Evolutionary conservation across 2,797 vertebrate genomes (phyloP), one percentile per base, ranked within the genome.

Genomic region (Cynopterus sphinx): DNA sequence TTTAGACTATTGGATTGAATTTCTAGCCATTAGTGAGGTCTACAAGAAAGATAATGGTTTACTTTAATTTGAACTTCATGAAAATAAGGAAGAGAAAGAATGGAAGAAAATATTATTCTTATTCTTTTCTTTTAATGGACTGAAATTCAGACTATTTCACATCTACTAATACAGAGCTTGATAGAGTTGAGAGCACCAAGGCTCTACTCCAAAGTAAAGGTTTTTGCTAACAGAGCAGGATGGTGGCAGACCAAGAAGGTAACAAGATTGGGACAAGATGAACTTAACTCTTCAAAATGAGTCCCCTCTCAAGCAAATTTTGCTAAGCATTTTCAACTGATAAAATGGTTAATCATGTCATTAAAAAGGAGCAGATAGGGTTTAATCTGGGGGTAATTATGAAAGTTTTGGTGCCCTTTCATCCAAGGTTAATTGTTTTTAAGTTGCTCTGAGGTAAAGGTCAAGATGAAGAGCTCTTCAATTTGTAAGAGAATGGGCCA

Each of bases 141-240:
- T 36, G 24, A 91, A 88, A 95, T 84, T 5, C 21, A 85, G 74
- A 89, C 53, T 74, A 67, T 79, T 93, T 78, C 77, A 88, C 74
- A 93, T n/a, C 9, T 11, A 67, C 24, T 36, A 59, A 78, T 71
- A 21, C 6, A 1, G 17, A 53, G 6, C 73, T 91, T 65, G 3
- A 51, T 26, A 78, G 5, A 4, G 41, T 51, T 36, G 67, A 12
- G n/a, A 92, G 86, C 57, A 12, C 24, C 49, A 84, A 59, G 9
- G 46, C 21, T 73, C 36, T 55, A 39, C 15, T 36, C 63, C 8
- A 24, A 95, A 57, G 28, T 10, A 70, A 68, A 87, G 22, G 33
- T 36, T 71, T 87, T 36, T 90, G 28, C 77, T 71, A 65, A 65
- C 6, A 83, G 7, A 65, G 5, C 12, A 70, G 22, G 28, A 4